phyloP scores from a whole-genome alignment of 2,113 vertebrate genomes.

The Boleophthalmus pectinirostris region DNA sequence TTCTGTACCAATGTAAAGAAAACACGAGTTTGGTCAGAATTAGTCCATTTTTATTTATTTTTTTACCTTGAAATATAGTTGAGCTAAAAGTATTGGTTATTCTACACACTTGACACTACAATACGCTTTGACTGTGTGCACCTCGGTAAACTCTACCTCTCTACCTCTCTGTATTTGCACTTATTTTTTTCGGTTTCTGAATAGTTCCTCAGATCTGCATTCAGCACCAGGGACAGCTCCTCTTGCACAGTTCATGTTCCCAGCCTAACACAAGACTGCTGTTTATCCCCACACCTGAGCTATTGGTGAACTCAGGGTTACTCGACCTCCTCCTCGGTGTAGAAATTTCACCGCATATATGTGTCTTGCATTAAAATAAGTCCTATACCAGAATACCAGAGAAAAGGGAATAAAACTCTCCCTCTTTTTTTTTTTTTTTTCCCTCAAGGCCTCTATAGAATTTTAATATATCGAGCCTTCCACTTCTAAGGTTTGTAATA shows the following conservation, averaged over 20 bases:
- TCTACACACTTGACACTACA: too few species aligned
- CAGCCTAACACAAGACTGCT: background rate
- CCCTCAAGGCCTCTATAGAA: background rate
- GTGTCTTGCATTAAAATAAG: background rate
- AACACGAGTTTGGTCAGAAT: too few species aligned
- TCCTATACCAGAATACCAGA: background rate
- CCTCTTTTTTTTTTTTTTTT: too few species aligned
- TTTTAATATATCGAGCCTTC: too few species aligned
- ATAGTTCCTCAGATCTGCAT: background rate
- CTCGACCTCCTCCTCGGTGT: background rate
- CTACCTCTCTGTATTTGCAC: background rate
- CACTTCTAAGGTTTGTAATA: background rate
- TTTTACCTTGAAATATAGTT: too few species aligned
- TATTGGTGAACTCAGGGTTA: background rate
- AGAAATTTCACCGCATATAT: background rate
- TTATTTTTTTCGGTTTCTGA: background rate
- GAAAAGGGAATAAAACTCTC: background rate
- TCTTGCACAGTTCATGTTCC: background rate
- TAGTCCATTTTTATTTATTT: too few species aligned
- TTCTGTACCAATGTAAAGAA: too few species aligned
- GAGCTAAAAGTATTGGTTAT: too few species aligned
- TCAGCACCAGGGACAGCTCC: background rate
- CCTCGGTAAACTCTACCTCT: too few species aligned
- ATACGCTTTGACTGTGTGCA: too few species aligned
- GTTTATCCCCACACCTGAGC: background rate